Percentiles rank a stretch among this genome's conserved stretches.
Evolutionary conservation across 2,113 vertebrate genomes (phyloP).

Genomic region (Myocastor coypus): DNA sequence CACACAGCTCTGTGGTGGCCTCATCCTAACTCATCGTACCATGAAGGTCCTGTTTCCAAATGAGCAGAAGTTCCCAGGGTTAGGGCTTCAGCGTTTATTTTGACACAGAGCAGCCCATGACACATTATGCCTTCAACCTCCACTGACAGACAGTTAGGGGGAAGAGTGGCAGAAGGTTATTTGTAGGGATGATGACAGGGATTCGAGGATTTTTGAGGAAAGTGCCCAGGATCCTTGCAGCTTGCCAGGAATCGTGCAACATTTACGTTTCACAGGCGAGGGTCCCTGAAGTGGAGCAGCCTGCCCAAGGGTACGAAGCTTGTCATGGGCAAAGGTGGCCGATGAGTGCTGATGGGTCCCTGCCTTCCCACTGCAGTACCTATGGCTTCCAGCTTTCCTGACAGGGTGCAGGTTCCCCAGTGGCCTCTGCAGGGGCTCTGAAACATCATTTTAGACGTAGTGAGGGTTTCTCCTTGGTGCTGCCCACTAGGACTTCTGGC

Average conservation of each 20-base stretch:
- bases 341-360: rapidly evolving
- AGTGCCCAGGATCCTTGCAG: background rate
- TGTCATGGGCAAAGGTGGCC: background rate
- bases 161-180: background rate
- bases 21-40: background rate
- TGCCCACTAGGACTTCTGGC: background rate
- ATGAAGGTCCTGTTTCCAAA: background rate
- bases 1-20: background rate
- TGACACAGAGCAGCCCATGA: background rate
- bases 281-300: no score
- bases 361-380: rapidly evolving
- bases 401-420: rapidly evolving
- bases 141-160: background rate
- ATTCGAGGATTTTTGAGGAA: background rate
- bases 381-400: rapidly evolving
- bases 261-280: background rate
- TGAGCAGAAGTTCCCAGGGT: background rate
- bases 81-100: background rate
- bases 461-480: background rate
- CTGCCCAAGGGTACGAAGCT: background rate
- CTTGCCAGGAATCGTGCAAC: background rate
- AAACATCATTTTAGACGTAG: background rate
- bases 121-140: background rate
- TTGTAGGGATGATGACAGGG: background rate
- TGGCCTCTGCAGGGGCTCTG: background rate